Evolutionary conservation across 2,888 invertebrate species (phyloP), one percentile per base, ranked within the genome.

Genomic region (Drosophila falleni): DNA sequence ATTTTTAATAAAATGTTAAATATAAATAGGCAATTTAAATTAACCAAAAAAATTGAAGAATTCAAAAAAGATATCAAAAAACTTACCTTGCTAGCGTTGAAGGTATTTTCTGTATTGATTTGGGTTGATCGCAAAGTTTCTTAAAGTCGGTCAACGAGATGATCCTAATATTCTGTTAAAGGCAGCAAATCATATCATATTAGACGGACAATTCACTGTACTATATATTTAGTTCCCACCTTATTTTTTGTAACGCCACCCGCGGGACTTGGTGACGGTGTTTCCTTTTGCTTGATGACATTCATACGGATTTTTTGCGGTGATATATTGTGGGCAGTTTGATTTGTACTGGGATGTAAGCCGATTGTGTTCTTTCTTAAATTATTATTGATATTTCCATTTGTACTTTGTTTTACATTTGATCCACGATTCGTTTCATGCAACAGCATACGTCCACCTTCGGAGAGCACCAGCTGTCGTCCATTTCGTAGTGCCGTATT

Each of bases 401-500:
- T 81, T 51, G 74, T 71, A 66, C 65, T 68, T 58, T 69, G 77
- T 49, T 78, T 84, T 3, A 69, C 39, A 50, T 50, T 71, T 19
- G 63, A 49, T 15, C 65, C 66, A n/a, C 74, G 65, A 62, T 87
- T 88, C 13, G 93, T 90, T 73, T 92, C 94, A 87, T 96, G 95
- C 79, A 97, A 92, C 79, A 96, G 95, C 86, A 96, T 93, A 88
- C 96, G 96, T 11, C 97, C 97, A 5, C 96, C 96, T 88, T 97
- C 97, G 94, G 96, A 97, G 51, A 98, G 94, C 74, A 97, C 95
- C 60, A 98, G 95, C 71, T 96, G 96, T 89, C 97, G 96, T 0
- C 98, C 98, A 92, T 95, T 96, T 93, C 97, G 96, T 91, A 98
- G 94, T 35, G 97, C 97, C 68, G 95, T 95, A 77, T 96, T 95